These are phyloP conservation scores for Martes martes DNA, from an alignment of 2,113 vertebrate species.

Conservation along the genomic window DNA sequence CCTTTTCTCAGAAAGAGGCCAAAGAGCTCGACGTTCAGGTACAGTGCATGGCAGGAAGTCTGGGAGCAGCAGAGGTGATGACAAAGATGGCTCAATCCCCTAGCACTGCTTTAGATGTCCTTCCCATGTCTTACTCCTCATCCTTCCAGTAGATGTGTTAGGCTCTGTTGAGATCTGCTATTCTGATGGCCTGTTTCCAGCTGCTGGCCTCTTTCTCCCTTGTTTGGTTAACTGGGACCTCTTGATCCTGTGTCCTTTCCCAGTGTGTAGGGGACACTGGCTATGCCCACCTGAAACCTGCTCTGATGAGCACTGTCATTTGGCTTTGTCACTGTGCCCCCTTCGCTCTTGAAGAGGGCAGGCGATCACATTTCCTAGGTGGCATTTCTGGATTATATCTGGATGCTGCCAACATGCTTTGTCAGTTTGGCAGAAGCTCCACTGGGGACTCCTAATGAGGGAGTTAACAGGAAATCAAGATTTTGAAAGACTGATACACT, in stretches of 20 bases:
- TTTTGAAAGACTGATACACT: neutral
- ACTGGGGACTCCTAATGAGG: neutral
- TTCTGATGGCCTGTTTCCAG: neutral
- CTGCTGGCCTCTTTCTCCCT: neutral
- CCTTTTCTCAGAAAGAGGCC: conserved; percentile 64
- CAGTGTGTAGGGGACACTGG: neutral
- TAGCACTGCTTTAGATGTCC: neutral
- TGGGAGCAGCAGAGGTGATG: neutral
- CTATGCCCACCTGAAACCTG: neutral
- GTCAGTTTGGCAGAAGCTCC: neutral
- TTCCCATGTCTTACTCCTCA: neutral
- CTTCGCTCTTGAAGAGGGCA: neutral
- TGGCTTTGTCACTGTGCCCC: neutral
- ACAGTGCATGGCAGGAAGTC: neutral
- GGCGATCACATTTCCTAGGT: neutral
- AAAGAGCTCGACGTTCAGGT: conserved; percentile 59
- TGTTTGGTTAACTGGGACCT: neutral
- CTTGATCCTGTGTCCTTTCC: neutral
- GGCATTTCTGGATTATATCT: neutral
- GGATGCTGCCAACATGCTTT: neutral
- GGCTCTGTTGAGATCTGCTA: neutral
- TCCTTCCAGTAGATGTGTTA: too few relatives aligned
- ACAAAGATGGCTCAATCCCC: fast-evolving
- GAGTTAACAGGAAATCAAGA: neutral
- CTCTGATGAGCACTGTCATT: neutral